These are phyloP conservation scores for Drosophila subsilvestris DNA, from an alignment of 2,888 invertebrate genomes.

Conservation along the genomic window DNA sequence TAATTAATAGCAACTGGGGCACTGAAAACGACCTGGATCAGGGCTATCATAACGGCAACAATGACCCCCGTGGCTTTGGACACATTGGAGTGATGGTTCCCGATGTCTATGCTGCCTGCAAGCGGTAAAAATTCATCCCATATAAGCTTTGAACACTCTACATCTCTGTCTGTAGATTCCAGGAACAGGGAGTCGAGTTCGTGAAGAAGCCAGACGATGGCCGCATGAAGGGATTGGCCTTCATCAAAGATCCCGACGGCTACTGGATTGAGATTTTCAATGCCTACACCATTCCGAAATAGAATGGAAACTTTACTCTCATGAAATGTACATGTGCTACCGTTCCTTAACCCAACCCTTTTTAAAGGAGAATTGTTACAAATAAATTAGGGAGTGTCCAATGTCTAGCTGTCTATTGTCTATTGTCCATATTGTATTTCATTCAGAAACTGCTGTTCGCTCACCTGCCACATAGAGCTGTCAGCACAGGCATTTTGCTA, in stretches of 20 bases:
- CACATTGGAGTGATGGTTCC: slow-evolving; percentile 96
- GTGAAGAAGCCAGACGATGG: slow-evolving; percentile 95
- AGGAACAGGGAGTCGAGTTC: slow-evolving; percentile 93
- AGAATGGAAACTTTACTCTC: not conserved
- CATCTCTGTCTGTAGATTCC: slow-evolving; percentile 86
- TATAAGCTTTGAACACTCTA: not conserved
- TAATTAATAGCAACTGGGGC: slow-evolving; percentile 93
- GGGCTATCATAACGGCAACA: slow-evolving; percentile 95
- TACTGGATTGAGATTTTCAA: slow-evolving; percentile 98
- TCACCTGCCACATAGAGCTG: slow-evolving; percentile 12
- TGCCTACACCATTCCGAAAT: slow-evolving; percentile 77
- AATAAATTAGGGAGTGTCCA: slow-evolving; percentile 20
- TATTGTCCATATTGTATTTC: not conserved
- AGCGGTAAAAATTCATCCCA: slow-evolving; percentile 81
- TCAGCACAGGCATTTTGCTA: slow-evolving; percentile 16
- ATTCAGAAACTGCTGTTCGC: not conserved
- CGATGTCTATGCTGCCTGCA: slow-evolving; percentile 94
- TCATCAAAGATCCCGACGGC: slow-evolving; percentile 97
- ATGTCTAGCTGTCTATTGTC: slow-evolving; percentile 18
- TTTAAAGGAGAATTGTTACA: slow-evolving; percentile 5
- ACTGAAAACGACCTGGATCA: slow-evolving; percentile 92
- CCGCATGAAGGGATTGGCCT: slow-evolving; percentile 96
- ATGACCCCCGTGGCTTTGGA: slow-evolving; percentile 95
- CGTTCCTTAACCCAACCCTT: slow-evolving; percentile 24
- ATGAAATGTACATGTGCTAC: slow-evolving; percentile 24